Base-by-base conservation (phyloP, 2,888 invertebrate genomes). In the Archips crataeganus region DNA sequence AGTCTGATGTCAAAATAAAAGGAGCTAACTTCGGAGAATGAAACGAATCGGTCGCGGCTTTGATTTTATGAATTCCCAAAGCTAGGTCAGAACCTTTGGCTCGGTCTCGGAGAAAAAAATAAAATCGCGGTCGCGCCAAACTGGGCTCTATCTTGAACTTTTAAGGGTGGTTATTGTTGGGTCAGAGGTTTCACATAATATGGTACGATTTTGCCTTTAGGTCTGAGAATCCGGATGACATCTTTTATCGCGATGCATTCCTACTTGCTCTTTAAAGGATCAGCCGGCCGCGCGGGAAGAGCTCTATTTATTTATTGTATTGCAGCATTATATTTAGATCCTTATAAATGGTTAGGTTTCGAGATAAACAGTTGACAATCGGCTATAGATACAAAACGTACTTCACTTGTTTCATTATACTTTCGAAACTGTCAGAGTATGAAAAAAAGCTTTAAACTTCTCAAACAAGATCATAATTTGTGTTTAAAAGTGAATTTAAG, bases 221-320 rank as follows among this genome's bases (percentile, higher is more conserved):
- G 87, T 87, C 87, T 84, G 85, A 85, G 88, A 89, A 90, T 92
- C 90, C 88, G 91, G 92, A 92, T 93, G 93, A 93, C 93, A 93
- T 93, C 91, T 88, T 93, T 93, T 93, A 94, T 94, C 93, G 88
- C 89, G 90, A 92, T 90, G 90, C 91, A 93, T 93, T 93, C 92
- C 90, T 83, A 85, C 79, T 82, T 85, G 86, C 87, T 88, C 88
- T 90, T 88, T 87, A 87, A 81, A 81, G 68, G 82, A 87, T 86
- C 85, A 87, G 86, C 68, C 63, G 59, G 51, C 66, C 62, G 49
- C 73, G 49, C 73, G 69, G 51, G 10, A 59, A 34, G 69, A 69
- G 59, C 63, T 64, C 63, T 73, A 74, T 60, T 74, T 73, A 73
- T 73, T 69, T 70, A 74, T 74, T 70, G 51, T 45, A 51, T 42